Conservation (phyloP, 2,113 vertebrate genomes). For the Aythya baeri region DNA sequence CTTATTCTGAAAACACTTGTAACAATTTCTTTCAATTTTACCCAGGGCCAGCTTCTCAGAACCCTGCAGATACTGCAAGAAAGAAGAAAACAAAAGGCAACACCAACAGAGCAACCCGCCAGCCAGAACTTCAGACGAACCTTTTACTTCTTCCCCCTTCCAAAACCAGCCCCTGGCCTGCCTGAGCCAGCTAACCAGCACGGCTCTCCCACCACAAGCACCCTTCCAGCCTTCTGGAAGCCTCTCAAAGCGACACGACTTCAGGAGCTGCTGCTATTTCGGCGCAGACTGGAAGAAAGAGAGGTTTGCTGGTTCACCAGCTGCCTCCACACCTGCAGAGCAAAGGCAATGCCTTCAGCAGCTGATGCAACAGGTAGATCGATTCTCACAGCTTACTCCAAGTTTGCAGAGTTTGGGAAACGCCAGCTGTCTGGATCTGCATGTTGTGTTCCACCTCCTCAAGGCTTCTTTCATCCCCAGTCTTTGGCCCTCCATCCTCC, state of each 20-base stretch:
- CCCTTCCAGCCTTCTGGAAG: background rate
- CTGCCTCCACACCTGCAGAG: background rate
- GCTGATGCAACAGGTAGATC: background rate
- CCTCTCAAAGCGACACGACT: background rate
- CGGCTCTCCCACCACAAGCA: background rate
- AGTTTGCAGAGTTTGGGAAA: background rate
- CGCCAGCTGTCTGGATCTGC: background rate
- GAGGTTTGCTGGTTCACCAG: rapidly evolving
- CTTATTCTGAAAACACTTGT: background rate
- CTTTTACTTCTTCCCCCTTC: background rate
- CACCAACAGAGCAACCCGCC: too few species aligned
- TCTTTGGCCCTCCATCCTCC: background rate
- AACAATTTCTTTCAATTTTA: background rate
- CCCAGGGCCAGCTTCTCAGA: background rate
- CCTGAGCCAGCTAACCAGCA: too few species aligned
- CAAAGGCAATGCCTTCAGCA: background rate
- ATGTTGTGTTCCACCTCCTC: background rate
- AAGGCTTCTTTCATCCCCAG: rapidly evolving
- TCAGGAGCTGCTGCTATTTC: background rate
- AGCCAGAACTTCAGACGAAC: background rate
- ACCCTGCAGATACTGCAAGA: background rate
- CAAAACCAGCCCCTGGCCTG: background rate
- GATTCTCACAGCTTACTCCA: background rate
- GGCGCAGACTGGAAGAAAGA: rapidly evolving
- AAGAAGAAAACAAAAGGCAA: background rate